These are phyloP conservation scores for Myiothlypis chrysogaster DNA, from an alignment of 2,797 vertebrate species.

Conservation along the genomic window DNA sequence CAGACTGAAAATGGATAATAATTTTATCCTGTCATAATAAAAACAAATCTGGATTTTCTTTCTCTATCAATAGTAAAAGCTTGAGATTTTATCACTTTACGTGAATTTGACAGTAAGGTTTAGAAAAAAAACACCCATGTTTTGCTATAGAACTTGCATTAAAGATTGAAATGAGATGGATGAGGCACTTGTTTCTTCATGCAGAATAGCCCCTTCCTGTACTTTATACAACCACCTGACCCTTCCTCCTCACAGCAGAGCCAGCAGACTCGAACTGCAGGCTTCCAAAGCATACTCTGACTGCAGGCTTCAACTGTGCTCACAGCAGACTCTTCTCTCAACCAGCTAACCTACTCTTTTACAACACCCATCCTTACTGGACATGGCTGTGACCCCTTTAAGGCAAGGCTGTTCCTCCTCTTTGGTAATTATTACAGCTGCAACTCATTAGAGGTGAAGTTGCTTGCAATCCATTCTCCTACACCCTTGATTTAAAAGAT, in stretches of 20 bases:
- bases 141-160: background rate
- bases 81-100: constrained; percentile 3
- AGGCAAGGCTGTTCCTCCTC: background rate
- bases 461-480: background rate
- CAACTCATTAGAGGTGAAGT: background rate
- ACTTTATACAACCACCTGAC: background rate
- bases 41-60: background rate
- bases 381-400: background rate
- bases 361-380: background rate
- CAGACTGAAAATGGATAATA: background rate
- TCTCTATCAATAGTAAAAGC: background rate
- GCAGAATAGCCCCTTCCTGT: background rate
- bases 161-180: background rate
- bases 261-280: background rate
- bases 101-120: constrained; percentile 20
- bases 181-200: background rate
- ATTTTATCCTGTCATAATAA: background rate
- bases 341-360: background rate
- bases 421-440: background rate
- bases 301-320: background rate
- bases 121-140: background rate
- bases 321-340: background rate
- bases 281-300: background rate
- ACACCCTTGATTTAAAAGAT: background rate
- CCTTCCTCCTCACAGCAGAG: background rate